These are phyloP conservation scores for Archips xylosteana DNA, from an alignment of 2,888 invertebrate genomes.

Conservation along the genomic window DNA sequence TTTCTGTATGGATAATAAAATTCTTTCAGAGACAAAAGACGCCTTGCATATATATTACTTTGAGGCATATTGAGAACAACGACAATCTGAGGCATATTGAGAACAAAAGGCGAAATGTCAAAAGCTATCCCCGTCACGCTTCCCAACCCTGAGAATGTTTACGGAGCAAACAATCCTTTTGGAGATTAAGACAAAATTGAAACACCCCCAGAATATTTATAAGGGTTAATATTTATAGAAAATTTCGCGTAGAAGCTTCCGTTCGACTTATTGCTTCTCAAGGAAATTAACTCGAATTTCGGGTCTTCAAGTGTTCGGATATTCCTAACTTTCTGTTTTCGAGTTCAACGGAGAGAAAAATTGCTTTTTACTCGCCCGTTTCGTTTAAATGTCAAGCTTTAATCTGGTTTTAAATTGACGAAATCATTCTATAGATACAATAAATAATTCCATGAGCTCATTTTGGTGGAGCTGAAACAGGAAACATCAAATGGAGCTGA, in stretches of 20 bases:
- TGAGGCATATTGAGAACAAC: too few relatives aligned
- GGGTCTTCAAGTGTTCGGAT: slow-evolving; percentile 39
- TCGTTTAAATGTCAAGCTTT: slow-evolving; percentile 37
- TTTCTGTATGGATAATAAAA: too few relatives aligned
- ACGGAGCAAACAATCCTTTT: slow-evolving; percentile 41
- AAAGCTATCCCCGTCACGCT: slow-evolving; percentile 20
- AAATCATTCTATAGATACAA: not conserved
- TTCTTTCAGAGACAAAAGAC: too few relatives aligned
- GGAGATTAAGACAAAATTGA: slow-evolving; percentile 43
- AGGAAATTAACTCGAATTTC: slow-evolving; percentile 39
- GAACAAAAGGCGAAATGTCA: slow-evolving; percentile 1
- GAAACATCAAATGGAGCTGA: too few relatives aligned
- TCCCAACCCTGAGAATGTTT: slow-evolving; percentile 35
- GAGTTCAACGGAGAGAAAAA: slow-evolving; percentile 40
- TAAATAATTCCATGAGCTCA: not conserved
- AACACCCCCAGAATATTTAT: slow-evolving; percentile 43
- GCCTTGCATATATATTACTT: too few relatives aligned
- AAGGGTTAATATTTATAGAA: slow-evolving; percentile 43
- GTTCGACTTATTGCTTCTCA: slow-evolving; percentile 41
- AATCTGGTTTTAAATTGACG: slow-evolving; percentile 24
- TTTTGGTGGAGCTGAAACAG: not conserved
- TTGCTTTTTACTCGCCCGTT: slow-evolving; percentile 39
- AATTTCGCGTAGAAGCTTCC: slow-evolving; percentile 39
- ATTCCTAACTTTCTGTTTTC: slow-evolving; percentile 38
- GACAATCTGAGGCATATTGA: not conserved